Conservation (phyloP, 2,888 invertebrate genomes). For the Germaria angustata region DNA sequence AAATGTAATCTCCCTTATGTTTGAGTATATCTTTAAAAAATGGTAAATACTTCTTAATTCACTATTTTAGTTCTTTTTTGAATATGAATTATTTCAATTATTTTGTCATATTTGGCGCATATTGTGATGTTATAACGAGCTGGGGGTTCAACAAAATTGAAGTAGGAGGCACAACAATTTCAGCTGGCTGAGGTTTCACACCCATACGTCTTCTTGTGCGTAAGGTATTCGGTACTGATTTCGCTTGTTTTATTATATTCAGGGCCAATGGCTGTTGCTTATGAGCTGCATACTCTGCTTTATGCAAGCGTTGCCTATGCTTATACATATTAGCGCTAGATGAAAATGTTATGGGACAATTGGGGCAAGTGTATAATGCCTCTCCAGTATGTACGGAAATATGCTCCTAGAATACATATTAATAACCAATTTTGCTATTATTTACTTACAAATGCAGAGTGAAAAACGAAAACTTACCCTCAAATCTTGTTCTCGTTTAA, state of each 20-base stretch:
- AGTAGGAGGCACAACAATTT: conserved; percentile 50
- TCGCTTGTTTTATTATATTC: conserved; percentile 76
- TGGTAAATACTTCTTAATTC: no score
- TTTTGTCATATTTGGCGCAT: conserved; percentile 69
- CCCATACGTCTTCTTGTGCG: conserved; percentile 68
- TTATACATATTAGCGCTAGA: conserved; percentile 78
- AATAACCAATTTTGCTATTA: neutral
- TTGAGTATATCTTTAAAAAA: no score
- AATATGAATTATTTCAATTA: no score
- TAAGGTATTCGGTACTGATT: conserved; percentile 67
- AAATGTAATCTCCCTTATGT: no score
- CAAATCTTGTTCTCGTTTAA: conserved; percentile 76
- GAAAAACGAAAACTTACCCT: conserved; percentile 69
- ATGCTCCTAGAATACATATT: conserved; percentile 72
- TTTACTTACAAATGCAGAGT: no score
- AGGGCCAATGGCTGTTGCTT: conserved; percentile 75
- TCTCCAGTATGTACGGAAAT: conserved; percentile 78
- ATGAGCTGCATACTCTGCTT: conserved; percentile 76
- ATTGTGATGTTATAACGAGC: conserved; percentile 26
- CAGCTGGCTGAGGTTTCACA: conserved; percentile 30
- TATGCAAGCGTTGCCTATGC: conserved; percentile 77
- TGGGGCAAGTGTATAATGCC: conserved; percentile 76
- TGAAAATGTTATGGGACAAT: conserved; percentile 78
- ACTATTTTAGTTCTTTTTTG: no score
- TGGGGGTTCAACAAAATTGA: conserved; percentile 39